phyloP scores from a whole-genome alignment of 1,140 invertebrate genomes.

The Eubasilissa regina region DNA sequence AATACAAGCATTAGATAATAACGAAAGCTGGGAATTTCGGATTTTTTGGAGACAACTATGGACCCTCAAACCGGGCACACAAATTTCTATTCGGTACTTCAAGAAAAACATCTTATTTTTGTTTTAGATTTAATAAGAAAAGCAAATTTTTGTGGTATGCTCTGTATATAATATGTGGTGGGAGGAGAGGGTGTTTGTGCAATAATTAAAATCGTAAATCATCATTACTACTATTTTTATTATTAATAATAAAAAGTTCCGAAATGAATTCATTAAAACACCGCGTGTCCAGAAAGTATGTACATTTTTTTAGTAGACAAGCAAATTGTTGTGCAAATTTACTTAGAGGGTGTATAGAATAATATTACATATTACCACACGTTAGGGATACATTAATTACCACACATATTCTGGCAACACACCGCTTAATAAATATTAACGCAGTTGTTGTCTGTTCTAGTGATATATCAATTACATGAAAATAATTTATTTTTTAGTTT shows the following conservation, averaged over 20 bases:
- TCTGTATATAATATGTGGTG: too few relatives aligned
- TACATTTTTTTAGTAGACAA: background rate
- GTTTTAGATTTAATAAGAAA: too few relatives aligned
- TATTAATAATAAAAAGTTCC: background rate
- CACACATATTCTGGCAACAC: background rate
- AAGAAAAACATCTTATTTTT: too few relatives aligned
- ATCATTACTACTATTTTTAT: background rate
- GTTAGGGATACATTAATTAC: conserved; percentile 17
- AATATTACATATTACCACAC: background rate
- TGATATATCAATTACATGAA: too few relatives aligned
- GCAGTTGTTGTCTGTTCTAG: background rate
- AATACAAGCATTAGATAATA: too few relatives aligned
- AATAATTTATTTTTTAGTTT: too few relatives aligned
- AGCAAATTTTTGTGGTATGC: too few relatives aligned
- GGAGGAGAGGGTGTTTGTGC: too few relatives aligned
- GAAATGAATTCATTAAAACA: conserved; percentile 10
- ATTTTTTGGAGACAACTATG: too few relatives aligned
- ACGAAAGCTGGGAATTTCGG: too few relatives aligned
- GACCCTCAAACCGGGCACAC: too few relatives aligned
- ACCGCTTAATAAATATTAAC: conserved; percentile 7
- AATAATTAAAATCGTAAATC: background rate
- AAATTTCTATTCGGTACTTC: too few relatives aligned
- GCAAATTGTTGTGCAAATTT: conserved; percentile 5
- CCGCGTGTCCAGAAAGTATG: background rate
- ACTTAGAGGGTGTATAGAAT: background rate